These are phyloP conservation scores for Epistrophe eligans DNA, from an alignment of 2,888 invertebrate species.

Conservation along the genomic window DNA sequence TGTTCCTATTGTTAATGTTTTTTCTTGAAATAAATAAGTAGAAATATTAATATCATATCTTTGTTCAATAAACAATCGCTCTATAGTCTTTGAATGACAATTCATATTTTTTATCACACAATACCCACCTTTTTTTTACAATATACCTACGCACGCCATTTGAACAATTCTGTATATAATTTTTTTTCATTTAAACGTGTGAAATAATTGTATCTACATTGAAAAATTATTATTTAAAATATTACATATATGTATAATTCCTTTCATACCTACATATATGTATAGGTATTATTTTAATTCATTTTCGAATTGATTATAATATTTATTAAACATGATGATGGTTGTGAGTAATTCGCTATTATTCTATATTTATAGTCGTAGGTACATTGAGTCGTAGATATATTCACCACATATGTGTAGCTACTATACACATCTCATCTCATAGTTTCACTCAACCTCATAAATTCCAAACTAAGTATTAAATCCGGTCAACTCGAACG, in stretches of 20 bases:
- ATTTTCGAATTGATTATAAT: neutral
- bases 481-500: slow-evolving; percentile 74
- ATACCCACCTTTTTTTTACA: too few relatives aligned
- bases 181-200: neutral
- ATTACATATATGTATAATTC: neutral
- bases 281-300: neutral
- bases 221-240: neutral
- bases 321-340: neutral
- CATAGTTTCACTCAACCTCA: slow-evolving; percentile 21
- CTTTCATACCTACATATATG: neutral
- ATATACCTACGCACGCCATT: too few relatives aligned
- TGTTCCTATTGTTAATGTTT: too few relatives aligned
- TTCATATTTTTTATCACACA: too few relatives aligned
- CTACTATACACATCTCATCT: neutral
- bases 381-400: too few relatives aligned
- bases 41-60: too few relatives aligned
- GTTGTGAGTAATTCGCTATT: neutral
- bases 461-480: slow-evolving; percentile 68
- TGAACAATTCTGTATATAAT: too few relatives aligned
- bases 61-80: too few relatives aligned
- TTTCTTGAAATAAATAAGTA: too few relatives aligned
- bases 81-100: too few relatives aligned
- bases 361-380: neutral
- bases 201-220: neutral
- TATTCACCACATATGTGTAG: neutral